Evolutionary conservation across 2,113 vertebrate species (phyloP).

Genomic region (Hippocampus abdominalis): DNA sequence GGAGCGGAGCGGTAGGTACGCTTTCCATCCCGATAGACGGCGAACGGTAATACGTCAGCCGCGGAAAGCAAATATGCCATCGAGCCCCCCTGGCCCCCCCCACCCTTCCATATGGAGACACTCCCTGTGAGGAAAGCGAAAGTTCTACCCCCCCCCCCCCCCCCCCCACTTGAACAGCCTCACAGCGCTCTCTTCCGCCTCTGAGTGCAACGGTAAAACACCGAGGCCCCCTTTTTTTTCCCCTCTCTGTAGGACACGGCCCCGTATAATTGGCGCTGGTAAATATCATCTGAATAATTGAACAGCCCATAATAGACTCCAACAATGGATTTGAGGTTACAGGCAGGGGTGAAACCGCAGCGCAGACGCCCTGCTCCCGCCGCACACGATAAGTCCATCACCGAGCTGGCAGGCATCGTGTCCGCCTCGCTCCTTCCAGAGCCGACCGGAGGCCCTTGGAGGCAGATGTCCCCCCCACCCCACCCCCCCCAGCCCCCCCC

Average conservation of each 20-base stretch:
- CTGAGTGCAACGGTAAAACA: slow-evolving; percentile 67
- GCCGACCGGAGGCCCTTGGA: slow-evolving; percentile 39
- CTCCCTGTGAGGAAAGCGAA: slow-evolving; percentile 47
- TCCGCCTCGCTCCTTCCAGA: slow-evolving; percentile 15
- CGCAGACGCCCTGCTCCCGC: slow-evolving; percentile 65
- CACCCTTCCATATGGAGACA: slow-evolving; percentile 26
- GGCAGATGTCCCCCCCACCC: slow-evolving; percentile 47
- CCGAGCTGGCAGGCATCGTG: background rate
- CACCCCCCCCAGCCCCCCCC: too few species aligned
- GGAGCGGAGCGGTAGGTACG: background rate
- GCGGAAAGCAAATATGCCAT: background rate
- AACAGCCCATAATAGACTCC: slow-evolving; percentile 72
- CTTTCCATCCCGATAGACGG: background rate
- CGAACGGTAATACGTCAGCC: slow-evolving; percentile 1
- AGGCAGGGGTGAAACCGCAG: slow-evolving; percentile 74
- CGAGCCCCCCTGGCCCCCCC: slow-evolving; percentile 8
- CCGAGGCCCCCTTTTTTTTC: slow-evolving; percentile 61
- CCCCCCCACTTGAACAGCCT: slow-evolving; percentile 56
- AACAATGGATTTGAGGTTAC: slow-evolving; percentile 72
- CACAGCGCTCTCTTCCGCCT: slow-evolving; percentile 53
- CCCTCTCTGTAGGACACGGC: slow-evolving; percentile 68
- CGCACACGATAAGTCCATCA: slow-evolving; percentile 59
- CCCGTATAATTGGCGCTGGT: slow-evolving; percentile 72
- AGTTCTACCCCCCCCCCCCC: slow-evolving; percentile 34
- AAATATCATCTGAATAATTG: slow-evolving; percentile 79